Conservation (phyloP, 2,797 vertebrate genomes). For the Oreortyx pictus region DNA sequence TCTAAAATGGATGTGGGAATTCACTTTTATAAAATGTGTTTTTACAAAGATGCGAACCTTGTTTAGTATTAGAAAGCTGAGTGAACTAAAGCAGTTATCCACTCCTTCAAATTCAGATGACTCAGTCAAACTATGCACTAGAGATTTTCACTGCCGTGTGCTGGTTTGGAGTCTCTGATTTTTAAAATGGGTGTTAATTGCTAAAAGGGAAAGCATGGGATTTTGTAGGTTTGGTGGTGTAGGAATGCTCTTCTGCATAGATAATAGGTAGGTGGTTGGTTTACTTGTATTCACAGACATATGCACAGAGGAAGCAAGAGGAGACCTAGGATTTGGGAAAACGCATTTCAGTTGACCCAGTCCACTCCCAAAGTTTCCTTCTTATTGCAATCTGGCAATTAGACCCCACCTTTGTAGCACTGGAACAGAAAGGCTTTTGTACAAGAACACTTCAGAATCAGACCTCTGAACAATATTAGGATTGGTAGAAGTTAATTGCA, state of each 20-base stretch:
- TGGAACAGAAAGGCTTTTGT: not conserved
- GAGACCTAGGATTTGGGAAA: not conserved
- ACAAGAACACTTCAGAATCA: constrained; percentile 4
- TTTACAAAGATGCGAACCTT: constrained; percentile 23
- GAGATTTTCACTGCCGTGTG: constrained; percentile 3
- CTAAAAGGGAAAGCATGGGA: not conserved
- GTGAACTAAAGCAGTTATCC: constrained; percentile 58
- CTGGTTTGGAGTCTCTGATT: not conserved
- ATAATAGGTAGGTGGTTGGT: not conserved
- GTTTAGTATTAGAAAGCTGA: constrained; percentile 51
- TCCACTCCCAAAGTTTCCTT: not conserved
- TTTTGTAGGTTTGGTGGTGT: not conserved
- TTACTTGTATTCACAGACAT: not conserved
- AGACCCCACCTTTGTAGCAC: not conserved
- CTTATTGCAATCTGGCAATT: not conserved
- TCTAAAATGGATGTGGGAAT: not conserved
- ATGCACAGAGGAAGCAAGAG: not conserved
- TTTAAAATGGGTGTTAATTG: not conserved
- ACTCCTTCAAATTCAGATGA: constrained; percentile 34
- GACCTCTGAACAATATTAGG: not conserved
- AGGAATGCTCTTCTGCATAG: not conserved
- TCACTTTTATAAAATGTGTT: not conserved
- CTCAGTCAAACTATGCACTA: constrained; percentile 7
- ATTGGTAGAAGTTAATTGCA: not conserved
- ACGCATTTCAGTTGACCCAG: not conserved